phyloP scores from a whole-genome alignment of 2,888 invertebrate species.

The Ophion ventricosus region DNA sequence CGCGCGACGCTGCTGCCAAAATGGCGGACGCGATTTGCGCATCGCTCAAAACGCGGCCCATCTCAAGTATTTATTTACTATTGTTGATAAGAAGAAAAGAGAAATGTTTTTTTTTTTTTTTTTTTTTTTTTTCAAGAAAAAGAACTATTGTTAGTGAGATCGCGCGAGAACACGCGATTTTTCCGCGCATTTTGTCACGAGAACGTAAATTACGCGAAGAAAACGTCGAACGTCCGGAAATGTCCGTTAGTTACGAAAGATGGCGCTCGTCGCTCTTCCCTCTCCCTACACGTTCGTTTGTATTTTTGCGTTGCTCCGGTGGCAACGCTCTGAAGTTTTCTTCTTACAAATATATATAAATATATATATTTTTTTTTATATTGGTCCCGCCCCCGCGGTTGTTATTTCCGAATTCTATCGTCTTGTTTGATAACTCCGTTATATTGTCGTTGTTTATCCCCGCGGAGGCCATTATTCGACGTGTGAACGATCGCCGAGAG shows the following conservation, averaged over 20 bases:
- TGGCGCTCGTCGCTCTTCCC: slow-evolving; percentile 9
- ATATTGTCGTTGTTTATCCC: slow-evolving; percentile 45
- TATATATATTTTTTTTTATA: slow-evolving; percentile 25
- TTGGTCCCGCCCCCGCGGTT: slow-evolving; percentile 44
- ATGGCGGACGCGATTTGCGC: background rate
- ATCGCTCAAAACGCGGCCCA: background rate
- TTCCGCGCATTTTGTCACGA: slow-evolving; percentile 1
- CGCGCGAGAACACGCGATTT: slow-evolving; percentile 34
- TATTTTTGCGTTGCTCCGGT: background rate
- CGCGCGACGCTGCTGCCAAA: background rate
- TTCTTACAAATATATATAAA: no score
- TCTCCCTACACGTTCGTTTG: slow-evolving; percentile 33
- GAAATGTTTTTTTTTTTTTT: no score
- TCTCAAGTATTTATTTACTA: slow-evolving; percentile 55
- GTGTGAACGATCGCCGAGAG: slow-evolving; percentile 8
- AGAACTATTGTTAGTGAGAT: slow-evolving; percentile 41
- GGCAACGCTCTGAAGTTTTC: slow-evolving; percentile 9
- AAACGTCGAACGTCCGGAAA: slow-evolving; percentile 44
- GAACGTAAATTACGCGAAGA: slow-evolving; percentile 4
- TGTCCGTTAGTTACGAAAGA: background rate
- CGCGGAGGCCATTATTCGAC: slow-evolving; percentile 8
- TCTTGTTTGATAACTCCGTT: slow-evolving; percentile 55
- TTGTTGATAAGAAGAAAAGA: slow-evolving; percentile 40
- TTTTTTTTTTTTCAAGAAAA: no score
- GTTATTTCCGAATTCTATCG: slow-evolving; percentile 62